Evolutionary conservation across 2,797 vertebrate species (phyloP), one percentile per base, ranked within the genome.

Genomic region (Iguana delicatissima): DNA sequence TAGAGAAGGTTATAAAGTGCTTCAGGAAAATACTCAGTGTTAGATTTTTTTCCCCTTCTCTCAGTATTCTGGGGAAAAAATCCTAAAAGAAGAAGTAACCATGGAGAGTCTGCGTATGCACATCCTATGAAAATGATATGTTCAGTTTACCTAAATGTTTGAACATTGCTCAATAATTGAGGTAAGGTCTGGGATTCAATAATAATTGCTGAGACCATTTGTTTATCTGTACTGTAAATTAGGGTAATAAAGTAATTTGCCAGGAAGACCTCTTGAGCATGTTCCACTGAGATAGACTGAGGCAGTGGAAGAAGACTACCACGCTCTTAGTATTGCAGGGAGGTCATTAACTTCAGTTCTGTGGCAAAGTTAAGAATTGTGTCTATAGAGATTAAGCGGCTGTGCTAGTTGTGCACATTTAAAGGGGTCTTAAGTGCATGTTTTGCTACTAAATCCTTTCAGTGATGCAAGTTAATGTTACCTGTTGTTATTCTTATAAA

Each of bases 191-290:
- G 18, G 16, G 38, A 1, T 35, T 55, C 32, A 16, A 72, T 80
- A 62, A 62, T 86, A 50, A 62, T 46, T 12, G 73, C 8, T 9
- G 86, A 86, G 26, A 50, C 82, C 7, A 22, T 62, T n/a, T n/a
- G n/a, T 81, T 14, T 42, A 20, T 0, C 0, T 12, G 10, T 32
- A 80, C 80, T 77, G 52, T 22, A 72, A 57, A 22, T 0, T 0
- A 42, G 42, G 22, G 32, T 5, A 57, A 38, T 76, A 59, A n/a
- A 50, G 12, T 85, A 85, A 85, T 64, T 57, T 16, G 16, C 13
- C 6, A 26, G 24, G 14, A 59, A 55, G 10, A n/a, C 14, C 6
- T 77, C 72, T 2, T 26, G 24, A 16, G 26, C 52, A 86, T 62
- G 76, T 32, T 79, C 29, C 59, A 64, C 20, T 67, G 26, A 87